phyloP scores from a whole-genome alignment of 2,888 invertebrate genomes.

The Heliconius cydno region DNA sequence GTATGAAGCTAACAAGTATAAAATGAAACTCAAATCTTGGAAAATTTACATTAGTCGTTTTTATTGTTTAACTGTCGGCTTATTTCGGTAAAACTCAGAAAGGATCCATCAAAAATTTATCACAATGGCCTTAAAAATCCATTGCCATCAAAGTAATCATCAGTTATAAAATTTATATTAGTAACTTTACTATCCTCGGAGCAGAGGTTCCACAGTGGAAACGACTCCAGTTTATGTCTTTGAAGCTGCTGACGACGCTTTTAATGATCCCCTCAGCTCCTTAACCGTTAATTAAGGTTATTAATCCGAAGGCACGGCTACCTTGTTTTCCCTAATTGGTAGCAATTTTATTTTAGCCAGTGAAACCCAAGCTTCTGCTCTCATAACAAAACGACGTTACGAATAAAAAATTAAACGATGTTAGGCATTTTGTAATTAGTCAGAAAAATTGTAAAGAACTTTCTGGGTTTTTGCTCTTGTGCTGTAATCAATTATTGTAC shows the following conservation, averaged over 20 bases:
- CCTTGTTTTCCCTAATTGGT: slow-evolving; percentile 80
- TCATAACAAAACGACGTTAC: slow-evolving; percentile 64
- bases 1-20: not conserved
- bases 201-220: slow-evolving; percentile 37
- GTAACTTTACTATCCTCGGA: slow-evolving; percentile 33
- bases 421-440: slow-evolving; percentile 45
- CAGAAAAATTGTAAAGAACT: slow-evolving; percentile 30
- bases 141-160: slow-evolving; percentile 32
- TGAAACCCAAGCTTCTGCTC: slow-evolving; percentile 63
- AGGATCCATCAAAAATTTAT: slow-evolving; percentile 18
- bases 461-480: slow-evolving; percentile 31
- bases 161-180: slow-evolving; percentile 41
- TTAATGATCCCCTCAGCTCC: slow-evolving; percentile 69
- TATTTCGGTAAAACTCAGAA: slow-evolving; percentile 5
- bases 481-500: slow-evolving; percentile 34
- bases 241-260: slow-evolving; percentile 58
- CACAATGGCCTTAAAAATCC: slow-evolving; percentile 29
- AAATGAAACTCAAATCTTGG: slow-evolving; percentile 1
- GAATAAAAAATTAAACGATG: slow-evolving; percentile 49
- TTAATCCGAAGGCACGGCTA: slow-evolving; percentile 78
- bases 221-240: slow-evolving; percentile 56
- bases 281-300: slow-evolving; percentile 79
- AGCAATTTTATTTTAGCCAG: slow-evolving; percentile 74
- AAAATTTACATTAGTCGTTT: not conserved
- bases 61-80: slow-evolving; percentile 1